Evolutionary conservation across 2,797 vertebrate species (phyloP).

Genomic region (Taeniopygia guttata): DNA sequence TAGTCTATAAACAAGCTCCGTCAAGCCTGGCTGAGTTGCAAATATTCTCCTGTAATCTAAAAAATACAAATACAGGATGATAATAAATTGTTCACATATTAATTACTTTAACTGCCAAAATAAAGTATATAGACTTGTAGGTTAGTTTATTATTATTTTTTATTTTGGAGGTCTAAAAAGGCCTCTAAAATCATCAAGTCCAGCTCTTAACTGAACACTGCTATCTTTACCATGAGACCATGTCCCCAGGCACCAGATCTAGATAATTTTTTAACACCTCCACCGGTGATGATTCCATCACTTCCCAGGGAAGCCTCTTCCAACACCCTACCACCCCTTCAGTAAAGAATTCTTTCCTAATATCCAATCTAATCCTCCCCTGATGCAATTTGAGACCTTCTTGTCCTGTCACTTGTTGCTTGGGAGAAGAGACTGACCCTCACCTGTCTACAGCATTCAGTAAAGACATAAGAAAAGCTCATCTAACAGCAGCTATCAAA

Average conservation of each 20-base stretch:
- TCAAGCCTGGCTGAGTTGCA: neutral
- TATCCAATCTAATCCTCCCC: neutral
- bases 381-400: neutral
- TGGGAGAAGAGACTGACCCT: neutral
- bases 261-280: neutral
- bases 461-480: neutral
- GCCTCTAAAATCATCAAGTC: neutral
- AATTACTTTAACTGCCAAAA: neutral
- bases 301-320: neutral
- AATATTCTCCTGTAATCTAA: neutral
- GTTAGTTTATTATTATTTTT: neutral
- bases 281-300: neutral
- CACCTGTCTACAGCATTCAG: neutral
- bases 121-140: accelerated
- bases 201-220: neutral
- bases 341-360: no score
- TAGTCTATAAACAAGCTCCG: neutral
- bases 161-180: neutral
- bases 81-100: accelerated
- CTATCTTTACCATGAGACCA: neutral
- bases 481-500: neutral
- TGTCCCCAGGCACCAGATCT: no score
- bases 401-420: neutral
- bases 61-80: neutral
- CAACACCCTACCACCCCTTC: neutral